Evolutionary conservation across 2,888 invertebrate genomes (phyloP), one percentile per base, ranked within the genome.

Genomic region (Pachycephus smyrnensis): DNA sequence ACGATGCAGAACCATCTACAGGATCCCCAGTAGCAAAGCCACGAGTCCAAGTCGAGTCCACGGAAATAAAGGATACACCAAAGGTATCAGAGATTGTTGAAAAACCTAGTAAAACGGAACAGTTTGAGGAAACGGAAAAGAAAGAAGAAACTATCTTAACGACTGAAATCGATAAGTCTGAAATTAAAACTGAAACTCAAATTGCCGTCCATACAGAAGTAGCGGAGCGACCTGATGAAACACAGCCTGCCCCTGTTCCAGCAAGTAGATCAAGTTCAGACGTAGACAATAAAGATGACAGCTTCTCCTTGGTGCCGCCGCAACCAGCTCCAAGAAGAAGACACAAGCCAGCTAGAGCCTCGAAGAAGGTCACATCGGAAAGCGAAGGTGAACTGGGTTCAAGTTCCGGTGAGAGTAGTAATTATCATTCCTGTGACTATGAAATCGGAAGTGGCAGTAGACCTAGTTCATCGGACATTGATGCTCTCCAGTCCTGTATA

Each of bases 351-450:
- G 79, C 84, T 0, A 86, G 88, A 74, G 55, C 81, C 73, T 85
- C 92, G 4, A 92, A 91, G 69, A 96, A 96, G 83, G 93, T 96
- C 75, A 94, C 95, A 87, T 96, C 97, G 0, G 95, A 95, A 68
- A 94, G 96, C 35, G 97, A 97, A 86, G 93, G 95, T 35, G 97
- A 97, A 90, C 93, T 94, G 4, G 96, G 96, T 92, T 97, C 97
- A 0, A 97, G 97, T 92, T 97, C 97, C 23, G 97, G 97, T 30
- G 97, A 97, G 87, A 97, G 97, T 88, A 91, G 91, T 74, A 96
- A 96, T 85, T 97, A 97, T 89, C 97, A 97, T 82, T 97, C 97
- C 81, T 97, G 97, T 89, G 97, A 97, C 88, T 95, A 96, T 87
- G 95, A 95, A 31, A 95, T 95, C 80, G 94, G 95, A 83, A 93